phyloP scores from a whole-genome alignment of 2,113 vertebrate species.

The Camelus dromedarius region DNA sequence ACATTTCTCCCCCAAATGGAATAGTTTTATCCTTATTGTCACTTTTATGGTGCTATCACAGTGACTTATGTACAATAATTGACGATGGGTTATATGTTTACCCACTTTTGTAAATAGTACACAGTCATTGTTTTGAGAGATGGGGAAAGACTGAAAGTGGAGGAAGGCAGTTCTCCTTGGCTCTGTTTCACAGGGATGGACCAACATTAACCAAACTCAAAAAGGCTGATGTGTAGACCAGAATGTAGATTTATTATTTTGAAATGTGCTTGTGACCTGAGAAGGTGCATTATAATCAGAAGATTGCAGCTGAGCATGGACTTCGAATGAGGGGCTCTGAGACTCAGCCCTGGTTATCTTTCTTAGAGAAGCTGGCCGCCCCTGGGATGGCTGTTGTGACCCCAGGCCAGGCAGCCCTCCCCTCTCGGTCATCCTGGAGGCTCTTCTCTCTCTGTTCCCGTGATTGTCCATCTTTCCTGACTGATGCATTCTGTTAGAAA shows the following conservation, averaged over 20 bases:
- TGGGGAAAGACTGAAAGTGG: neutral
- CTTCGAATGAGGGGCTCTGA: neutral
- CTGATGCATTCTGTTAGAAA: neutral
- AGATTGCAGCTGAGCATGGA: neutral
- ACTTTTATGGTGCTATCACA: neutral
- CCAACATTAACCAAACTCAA: neutral
- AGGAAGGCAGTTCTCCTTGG: neutral
- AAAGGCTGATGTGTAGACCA: neutral
- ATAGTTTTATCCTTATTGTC: neutral
- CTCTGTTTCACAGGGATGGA: neutral
- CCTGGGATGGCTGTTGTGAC: no score
- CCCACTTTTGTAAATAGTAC: neutral
- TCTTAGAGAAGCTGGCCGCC: neutral
- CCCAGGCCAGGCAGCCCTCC: neutral
- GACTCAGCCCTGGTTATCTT: neutral
- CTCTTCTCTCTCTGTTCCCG: neutral
- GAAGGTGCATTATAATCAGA: neutral
- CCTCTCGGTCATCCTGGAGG: neutral
- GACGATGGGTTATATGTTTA: neutral
- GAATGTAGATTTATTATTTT: neutral
- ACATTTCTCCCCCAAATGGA: neutral
- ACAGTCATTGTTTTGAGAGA: neutral
- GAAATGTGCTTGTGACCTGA: neutral
- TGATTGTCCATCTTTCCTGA: neutral
- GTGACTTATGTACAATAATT: neutral